A percentile compares a stretch with the other conserved stretches of the same genome.
These are phyloP conservation scores for Intellagama lesueurii DNA, from an alignment of 2,797 vertebrate genomes.

Conservation along the genomic window DNA sequence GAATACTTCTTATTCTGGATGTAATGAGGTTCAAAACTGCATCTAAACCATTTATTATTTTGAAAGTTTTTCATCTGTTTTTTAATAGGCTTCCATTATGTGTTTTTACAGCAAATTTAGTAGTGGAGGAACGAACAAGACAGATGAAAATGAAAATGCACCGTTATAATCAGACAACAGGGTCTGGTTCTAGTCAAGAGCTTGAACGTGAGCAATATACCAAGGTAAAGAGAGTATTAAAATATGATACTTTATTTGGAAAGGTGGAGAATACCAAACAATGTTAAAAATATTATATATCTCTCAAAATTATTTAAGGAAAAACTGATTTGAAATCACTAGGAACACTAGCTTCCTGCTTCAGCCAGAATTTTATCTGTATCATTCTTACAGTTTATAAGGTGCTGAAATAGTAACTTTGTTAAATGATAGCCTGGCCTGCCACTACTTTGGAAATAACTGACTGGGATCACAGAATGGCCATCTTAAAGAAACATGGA, in stretches of 20 bases:
- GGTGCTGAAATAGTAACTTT: neutral
- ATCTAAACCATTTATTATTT: slow-evolving; percentile 63
- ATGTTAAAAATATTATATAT: slow-evolving; percentile 41
- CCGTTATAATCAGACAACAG: slow-evolving; percentile 91
- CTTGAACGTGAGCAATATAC: slow-evolving; percentile 92
- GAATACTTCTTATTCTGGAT: slow-evolving; percentile 63
- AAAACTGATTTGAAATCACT: neutral
- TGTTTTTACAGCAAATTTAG: slow-evolving; percentile 90
- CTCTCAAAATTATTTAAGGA: neutral
- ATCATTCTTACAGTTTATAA: slow-evolving; percentile 40
- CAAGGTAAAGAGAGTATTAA: slow-evolving; percentile 83
- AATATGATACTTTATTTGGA: slow-evolving; percentile 62
- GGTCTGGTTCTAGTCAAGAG: slow-evolving; percentile 93
- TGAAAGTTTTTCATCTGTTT: slow-evolving; percentile 51
- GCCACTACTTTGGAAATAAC: too few species aligned
- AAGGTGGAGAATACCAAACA: slow-evolving; percentile 40
- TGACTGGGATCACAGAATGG: neutral
- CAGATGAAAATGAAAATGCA: slow-evolving; percentile 94
- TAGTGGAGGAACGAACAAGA: slow-evolving; percentile 91
- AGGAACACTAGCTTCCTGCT: neutral
- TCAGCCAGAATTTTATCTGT: neutral
- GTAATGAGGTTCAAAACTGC: slow-evolving; percentile 61
- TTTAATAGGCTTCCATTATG: slow-evolving; percentile 80
- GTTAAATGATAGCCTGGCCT: neutral
- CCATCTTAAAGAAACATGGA: neutral